phyloP scores from a whole-genome alignment of 2,113 vertebrate genomes.

The Ivindomyrus marchei region DNA sequence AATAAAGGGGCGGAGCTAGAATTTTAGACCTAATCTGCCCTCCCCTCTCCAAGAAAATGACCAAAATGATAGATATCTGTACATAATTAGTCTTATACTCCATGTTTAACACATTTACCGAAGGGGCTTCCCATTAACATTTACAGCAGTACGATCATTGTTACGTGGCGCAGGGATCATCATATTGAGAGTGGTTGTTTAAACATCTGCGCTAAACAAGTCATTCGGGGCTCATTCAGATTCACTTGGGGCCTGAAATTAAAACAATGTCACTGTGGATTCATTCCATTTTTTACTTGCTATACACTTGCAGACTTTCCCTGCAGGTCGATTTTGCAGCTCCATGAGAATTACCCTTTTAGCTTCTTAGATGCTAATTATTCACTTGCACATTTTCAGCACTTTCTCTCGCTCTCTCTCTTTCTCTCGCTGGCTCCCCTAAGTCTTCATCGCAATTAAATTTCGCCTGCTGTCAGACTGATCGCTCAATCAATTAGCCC shows the following conservation, averaged over 20 bases:
- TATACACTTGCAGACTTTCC: not conserved
- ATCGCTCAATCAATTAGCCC: not conserved
- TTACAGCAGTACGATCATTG: not conserved
- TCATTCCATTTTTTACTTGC: not conserved
- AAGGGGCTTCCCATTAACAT: not conserved
- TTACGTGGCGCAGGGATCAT: not conserved
- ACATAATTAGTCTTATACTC: not conserved
- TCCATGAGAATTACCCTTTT: not conserved
- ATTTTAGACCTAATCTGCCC: not conserved
- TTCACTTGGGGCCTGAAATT: not conserved
- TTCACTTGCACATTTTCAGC: not conserved
- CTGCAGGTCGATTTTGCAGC: not conserved
- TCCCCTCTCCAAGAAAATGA: not conserved
- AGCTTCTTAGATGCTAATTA: not conserved
- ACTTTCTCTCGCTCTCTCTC: not conserved
- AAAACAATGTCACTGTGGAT: not conserved
- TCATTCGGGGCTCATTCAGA: not conserved
- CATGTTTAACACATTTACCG: not conserved
- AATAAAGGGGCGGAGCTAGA: not conserved
- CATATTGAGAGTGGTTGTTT: not conserved
- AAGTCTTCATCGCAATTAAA: conserved; percentile 15
- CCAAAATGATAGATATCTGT: not conserved
- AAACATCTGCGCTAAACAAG: not conserved
- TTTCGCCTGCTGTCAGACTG: not conserved
- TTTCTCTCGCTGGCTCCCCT: not conserved